Evolutionary conservation across 2,797 vertebrate species (phyloP), one percentile per base, ranked within the genome.

Genomic region (Phyllotis vaccarum): DNA sequence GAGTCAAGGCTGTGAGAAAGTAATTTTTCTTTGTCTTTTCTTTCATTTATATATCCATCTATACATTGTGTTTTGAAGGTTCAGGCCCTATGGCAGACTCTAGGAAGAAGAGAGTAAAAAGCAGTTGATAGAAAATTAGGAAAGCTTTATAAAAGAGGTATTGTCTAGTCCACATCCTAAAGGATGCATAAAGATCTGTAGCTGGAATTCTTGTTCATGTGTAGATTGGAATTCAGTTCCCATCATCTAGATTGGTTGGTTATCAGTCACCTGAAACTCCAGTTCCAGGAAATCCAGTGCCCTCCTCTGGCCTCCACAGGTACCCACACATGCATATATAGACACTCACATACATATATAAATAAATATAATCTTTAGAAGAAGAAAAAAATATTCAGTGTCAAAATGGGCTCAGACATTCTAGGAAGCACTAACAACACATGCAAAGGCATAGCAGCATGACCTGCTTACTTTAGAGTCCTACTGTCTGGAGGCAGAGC

Each of bases 21-120:
- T 40, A 64, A 62, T 14, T 83, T 70, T 46, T 58, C 24, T 72
- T 56, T 62, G 5, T 89, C 31, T 85, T 56, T 86, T 91, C 68
- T 93, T 95, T 86, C 10, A 88, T 52, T 60, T 56, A 49, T 79
- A 31, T 31, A 54, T 81, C 86, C 27, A n/a, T 62, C 81, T 62
- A 34, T 40, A 58, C 40, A n/a, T 78, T 4, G 9, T 49, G 2
- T 85, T 88, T 87, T 86, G 40, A 95, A 86, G 68, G 40, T 82
- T 90, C 54, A 54, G 19, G 80, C 62, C 90, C 0, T 81, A 6
- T 43, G 29, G 54, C 75, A 93, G 82, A 54, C 78, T 78, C 7
- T 88, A 46, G 80, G 14, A 95, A 31, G 60, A 88, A 60, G 49
- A 87, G 6, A 72, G 9, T 85, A 92, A 75, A 82, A 91, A 49